phyloP scores from a whole-genome alignment of 53 echinoderm and acorn worm species.

The Paracentrotus lividus region DNA sequence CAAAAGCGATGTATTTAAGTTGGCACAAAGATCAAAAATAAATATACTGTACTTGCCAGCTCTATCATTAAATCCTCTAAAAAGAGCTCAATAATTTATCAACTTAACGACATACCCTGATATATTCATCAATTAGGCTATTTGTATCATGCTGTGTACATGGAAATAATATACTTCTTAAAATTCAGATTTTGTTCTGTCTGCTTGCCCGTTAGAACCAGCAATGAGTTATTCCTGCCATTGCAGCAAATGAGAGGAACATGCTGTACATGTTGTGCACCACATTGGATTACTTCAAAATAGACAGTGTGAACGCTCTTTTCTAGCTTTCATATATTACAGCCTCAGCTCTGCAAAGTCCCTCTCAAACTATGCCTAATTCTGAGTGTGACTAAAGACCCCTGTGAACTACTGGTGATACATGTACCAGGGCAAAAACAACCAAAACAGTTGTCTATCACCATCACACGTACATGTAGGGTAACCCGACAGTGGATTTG shows the following conservation, averaged over 20 bases:
- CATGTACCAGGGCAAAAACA: not conserved
- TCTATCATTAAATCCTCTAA: too few species aligned
- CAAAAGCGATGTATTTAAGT: too few species aligned
- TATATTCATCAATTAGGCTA: too few species aligned
- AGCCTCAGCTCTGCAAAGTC: not conserved
- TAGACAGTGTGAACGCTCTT: conserved; percentile 8
- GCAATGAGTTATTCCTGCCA: not conserved
- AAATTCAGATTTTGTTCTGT: too few species aligned
- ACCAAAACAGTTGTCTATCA: not conserved
- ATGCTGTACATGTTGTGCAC: not conserved
- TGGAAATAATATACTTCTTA: too few species aligned
- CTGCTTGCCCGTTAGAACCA: too few species aligned
- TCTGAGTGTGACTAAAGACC: not conserved
- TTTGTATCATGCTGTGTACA: too few species aligned
- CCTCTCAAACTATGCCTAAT: not conserved
- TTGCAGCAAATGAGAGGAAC: not conserved
- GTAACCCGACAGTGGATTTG: not conserved
- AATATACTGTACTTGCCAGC: too few species aligned
- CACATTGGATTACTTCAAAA: not conserved
- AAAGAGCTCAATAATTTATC: too few species aligned
- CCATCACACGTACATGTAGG: not conserved
- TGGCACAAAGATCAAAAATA: too few species aligned
- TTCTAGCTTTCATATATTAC: not conserved
- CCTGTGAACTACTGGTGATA: conserved; percentile 9
- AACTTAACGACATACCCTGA: too few species aligned